Base-by-base conservation (phyloP, 2,888 invertebrate species). In the Rhamphomyia laevipes region DNA sequence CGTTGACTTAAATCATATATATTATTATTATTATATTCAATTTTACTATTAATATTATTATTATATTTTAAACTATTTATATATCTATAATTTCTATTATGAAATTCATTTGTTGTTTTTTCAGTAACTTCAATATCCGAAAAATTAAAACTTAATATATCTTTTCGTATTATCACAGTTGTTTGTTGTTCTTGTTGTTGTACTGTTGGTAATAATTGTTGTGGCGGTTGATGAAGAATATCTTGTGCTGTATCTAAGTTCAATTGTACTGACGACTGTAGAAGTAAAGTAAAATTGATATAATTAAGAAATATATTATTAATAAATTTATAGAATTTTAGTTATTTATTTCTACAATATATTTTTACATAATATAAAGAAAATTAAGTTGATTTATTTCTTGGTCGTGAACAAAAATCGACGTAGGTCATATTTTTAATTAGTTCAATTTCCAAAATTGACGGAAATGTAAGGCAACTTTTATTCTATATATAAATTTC, bases 151-250 rank as follows among this genome's bases (percentile, higher is more conserved):
- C 64, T 69, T 40, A 64, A 64, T 21, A 68, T 65, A 56, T 68
- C 68, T 63, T 69, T 68, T 56, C 68, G 68, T 48, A 69, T 68
- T 55, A 68, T 68, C 53, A 68, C 63, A 17, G 70, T 67, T 13
- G 68, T 62, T 50, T 59, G 62, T 49, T 60, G 60, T 45, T 57
- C 49, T 45, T 53, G 51, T 51, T 49, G 61, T 42, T 52, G 52
- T 35, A 52, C 37, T 46, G 56, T 49, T 42, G 50, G 55, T 38
- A 48, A 52, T 15, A 38, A 50, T 51, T 47, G 51, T 27, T 45
- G 47, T 50, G 44, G 31, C 50, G 43, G 51, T 40, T 45, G 49
- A 21, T n/a, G 43, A 47, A 31, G 52, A 41, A 27, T 49, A 37
- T 35, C 35, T 35, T 35, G 35, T 35, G 5, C 13, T n/a, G 13